phyloP scores from a whole-genome alignment of 2,797 vertebrate species.

The Arremon brunneinucha region DNA sequence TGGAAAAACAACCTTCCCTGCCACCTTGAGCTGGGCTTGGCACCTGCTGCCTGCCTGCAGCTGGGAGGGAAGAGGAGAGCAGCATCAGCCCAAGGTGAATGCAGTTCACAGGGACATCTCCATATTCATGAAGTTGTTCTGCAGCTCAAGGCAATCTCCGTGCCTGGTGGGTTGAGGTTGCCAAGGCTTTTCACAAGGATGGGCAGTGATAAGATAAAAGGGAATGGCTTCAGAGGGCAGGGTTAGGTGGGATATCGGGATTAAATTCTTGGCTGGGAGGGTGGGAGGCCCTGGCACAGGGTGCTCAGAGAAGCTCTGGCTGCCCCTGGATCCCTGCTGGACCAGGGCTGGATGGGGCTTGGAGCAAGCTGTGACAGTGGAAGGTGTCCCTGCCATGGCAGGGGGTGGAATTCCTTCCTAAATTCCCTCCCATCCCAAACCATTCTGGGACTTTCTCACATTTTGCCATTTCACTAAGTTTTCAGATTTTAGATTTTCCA shows the following conservation, averaged over 20 bases:
- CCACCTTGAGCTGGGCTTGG: neutral
- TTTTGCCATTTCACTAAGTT: neutral
- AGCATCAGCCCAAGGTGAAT: neutral
- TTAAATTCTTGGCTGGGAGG: neutral
- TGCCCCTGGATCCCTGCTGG: neutral
- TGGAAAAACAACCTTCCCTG: constrained; percentile 19
- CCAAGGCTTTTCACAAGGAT: neutral
- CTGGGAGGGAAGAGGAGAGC: neutral
- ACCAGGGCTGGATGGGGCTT: neutral
- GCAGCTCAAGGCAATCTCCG: fast-evolving
- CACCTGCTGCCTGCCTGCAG: neutral
- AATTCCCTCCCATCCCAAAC: neutral
- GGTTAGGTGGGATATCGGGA: neutral
- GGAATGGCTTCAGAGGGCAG: neutral
- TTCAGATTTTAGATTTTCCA: neutral
- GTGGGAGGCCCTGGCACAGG: neutral
- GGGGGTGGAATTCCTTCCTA: too few species aligned
- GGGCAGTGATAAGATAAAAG: neutral
- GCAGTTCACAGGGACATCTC: neutral
- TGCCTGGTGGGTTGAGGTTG: neutral
- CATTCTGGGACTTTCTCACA: neutral
- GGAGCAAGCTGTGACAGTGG: fast-evolving
- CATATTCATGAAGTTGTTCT: neutral
- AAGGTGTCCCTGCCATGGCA: neutral
- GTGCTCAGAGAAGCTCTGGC: neutral